Base-by-base conservation (phyloP, 1,140 invertebrate species). In the Diachasma alloeum region DNA sequence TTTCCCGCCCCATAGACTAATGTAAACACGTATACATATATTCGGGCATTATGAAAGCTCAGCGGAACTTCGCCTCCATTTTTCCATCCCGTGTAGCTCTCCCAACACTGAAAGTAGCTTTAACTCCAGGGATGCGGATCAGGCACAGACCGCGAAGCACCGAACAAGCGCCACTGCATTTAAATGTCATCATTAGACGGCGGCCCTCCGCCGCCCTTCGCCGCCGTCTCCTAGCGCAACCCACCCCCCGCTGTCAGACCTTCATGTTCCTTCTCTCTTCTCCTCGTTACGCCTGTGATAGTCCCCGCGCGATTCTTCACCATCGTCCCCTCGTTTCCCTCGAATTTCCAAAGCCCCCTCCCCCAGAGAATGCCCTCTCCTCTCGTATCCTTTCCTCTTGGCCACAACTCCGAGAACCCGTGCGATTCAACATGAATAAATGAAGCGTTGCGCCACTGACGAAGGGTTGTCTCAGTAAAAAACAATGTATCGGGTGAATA, bases 151-250 rank as follows among this genome's bases (percentile, higher is more conserved):
- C 82, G 83, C 82, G 83, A 83, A 85, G 82, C 87, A 87, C 82
- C 85, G 86, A 89, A 88, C 87, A 86, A 87, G 85, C 86, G 85
- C 84, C 84, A 88, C 87, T 89, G 89, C 89, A 90, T 90, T 90
- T 90, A 90, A 90, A 90, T 90, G 89, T 89, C 87, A 90, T 90
- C 88, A 89, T 90, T 90, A 88, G 85, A 83, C 84, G 73, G 86
- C 82, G n/a, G n/a, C n/a, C n/a, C n/a, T n/a, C n/a, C n/a, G n/a
- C n/a, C n/a, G n/a, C n/a, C n/a, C n/a, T n/a, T 15, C 81, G 84
- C 83, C 84, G 81, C 83, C 83, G 83, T 80, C 83, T 80, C 81
- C 79, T 77, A 76, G 81, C 80, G 81, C 81, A 79, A 83, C 77
- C 80, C 77, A 83, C 24, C 80, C 77, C 82, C 24, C 48, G 72